phyloP scores from a whole-genome alignment of 2,888 invertebrate species.

The Mythimna impura region DNA sequence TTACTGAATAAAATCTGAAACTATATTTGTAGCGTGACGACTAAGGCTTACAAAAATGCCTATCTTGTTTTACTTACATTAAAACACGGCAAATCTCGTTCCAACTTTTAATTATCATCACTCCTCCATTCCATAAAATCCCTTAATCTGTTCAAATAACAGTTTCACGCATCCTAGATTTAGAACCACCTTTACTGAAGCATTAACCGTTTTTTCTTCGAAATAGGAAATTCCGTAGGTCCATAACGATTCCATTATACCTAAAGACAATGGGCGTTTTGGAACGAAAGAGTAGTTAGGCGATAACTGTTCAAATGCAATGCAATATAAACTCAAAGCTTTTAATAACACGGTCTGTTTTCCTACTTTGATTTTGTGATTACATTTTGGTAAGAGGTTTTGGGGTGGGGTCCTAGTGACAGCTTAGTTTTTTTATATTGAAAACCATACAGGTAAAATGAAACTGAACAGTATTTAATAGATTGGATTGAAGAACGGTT shows the following conservation, averaged over 20 bases:
- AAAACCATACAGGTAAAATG: too few species aligned
- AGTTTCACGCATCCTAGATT: conserved; percentile 52
- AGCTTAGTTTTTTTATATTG: too few species aligned
- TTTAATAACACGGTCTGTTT: conserved; percentile 53
- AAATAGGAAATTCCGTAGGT: conserved; percentile 59
- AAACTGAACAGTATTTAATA: too few species aligned
- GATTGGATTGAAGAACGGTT: too few species aligned
- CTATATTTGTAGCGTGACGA: too few species aligned
- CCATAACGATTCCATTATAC: conserved; percentile 58
- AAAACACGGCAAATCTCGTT: not conserved
- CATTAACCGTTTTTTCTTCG: conserved; percentile 41
- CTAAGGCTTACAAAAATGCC: not conserved
- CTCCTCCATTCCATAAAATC: not conserved
- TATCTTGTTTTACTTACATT: not conserved
- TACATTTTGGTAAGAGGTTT: conserved; percentile 56
- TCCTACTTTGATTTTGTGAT: conserved; percentile 56
- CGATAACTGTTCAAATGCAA: conserved; percentile 54
- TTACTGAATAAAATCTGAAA: too few species aligned
- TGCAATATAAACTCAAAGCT: conserved; percentile 61
- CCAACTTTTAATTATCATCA: conserved; percentile 27
- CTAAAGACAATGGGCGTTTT: conserved; percentile 55
- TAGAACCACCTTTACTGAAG: conserved; percentile 40
- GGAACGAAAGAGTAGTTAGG: conserved; percentile 43
- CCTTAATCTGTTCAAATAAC: not conserved
- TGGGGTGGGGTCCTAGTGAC: conserved; percentile 44